Conservation (phyloP, 2,888 invertebrate species). For the Melanophora roralis region DNA sequence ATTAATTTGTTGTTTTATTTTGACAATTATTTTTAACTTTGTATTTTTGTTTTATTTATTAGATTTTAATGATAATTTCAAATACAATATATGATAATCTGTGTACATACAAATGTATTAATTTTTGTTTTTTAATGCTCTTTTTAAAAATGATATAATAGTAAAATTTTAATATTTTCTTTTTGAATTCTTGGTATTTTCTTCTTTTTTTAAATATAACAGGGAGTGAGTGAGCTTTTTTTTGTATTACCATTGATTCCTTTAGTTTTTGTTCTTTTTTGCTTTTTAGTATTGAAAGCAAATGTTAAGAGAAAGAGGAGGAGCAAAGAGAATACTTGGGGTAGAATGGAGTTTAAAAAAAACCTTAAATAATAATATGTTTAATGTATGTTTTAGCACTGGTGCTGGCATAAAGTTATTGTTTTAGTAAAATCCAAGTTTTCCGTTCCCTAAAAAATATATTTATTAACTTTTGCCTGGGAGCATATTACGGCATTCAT, state of each 20-base stretch:
- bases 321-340: neutral
- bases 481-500: no score
- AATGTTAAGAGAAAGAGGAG: constrained; percentile 20
- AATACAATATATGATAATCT: constrained; percentile 67
- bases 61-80: constrained; percentile 54
- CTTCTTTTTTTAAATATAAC: constrained; percentile 10
- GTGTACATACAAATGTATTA: no score
- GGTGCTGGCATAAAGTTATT: constrained; percentile 11
- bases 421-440: neutral
- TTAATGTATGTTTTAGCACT: constrained; percentile 30
- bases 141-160: constrained; percentile 60
- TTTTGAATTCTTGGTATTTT: constrained; percentile 31
- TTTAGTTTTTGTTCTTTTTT: neutral
- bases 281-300: neutral
- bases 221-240: constrained; percentile 56
- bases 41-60: constrained; percentile 38
- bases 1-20: constrained; percentile 55
- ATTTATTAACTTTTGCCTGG: neutral
- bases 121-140: constrained; percentile 64
- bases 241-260: neutral
- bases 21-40: constrained; percentile 44
- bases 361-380: constrained; percentile 15
- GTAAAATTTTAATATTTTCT: constrained; percentile 50
- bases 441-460: neutral
- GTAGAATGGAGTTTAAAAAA: neutral